These are phyloP conservation scores for Lacerta viridis DNA, from an alignment of 2,797 vertebrate genomes.

Conservation along the genomic window DNA sequence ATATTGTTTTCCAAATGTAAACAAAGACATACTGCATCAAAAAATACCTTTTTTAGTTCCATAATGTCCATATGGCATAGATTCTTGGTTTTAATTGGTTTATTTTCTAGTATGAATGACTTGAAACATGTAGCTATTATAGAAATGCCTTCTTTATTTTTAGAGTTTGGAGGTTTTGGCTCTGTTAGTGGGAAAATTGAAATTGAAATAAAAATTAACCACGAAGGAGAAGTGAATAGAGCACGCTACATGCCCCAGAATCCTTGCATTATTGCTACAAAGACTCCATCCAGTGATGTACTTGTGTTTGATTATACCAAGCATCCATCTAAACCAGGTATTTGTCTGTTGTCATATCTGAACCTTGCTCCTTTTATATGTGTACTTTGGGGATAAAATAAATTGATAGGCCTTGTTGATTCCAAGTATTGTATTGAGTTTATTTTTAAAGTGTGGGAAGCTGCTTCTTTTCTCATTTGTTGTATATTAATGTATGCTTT, in stretches of 20 bases:
- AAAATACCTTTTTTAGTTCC: not conserved
- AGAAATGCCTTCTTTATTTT: slow-evolving; percentile 28
- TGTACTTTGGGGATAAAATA: not conserved
- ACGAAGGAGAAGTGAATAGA: slow-evolving; percentile 97
- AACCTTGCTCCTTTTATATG: slow-evolving; percentile 17
- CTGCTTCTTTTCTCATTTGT: not conserved
- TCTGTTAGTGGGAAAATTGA: slow-evolving; percentile 98
- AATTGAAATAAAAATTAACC: slow-evolving; percentile 99
- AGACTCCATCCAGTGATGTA: slow-evolving; percentile 97
- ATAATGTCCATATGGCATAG: not conserved
- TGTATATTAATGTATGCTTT: not conserved
- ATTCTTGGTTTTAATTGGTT: not conserved
- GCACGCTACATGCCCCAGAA: slow-evolving; percentile 99
- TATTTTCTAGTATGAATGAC: not conserved
- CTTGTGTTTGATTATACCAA: slow-evolving; percentile 99
- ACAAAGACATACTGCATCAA: not conserved
- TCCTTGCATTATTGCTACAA: slow-evolving; percentile 97
- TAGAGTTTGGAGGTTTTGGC: slow-evolving; percentile 98
- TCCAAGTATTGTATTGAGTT: no score
- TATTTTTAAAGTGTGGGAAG: not conserved
- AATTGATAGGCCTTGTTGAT: not conserved
- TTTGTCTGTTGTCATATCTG: not conserved
- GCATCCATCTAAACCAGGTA: slow-evolving; percentile 97
- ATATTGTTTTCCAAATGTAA: not conserved
- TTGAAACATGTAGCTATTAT: not conserved